phyloP scores from a whole-genome alignment of 35 echinoderm and acorn worm species.

The Heliocidaris erythrogramma region DNA sequence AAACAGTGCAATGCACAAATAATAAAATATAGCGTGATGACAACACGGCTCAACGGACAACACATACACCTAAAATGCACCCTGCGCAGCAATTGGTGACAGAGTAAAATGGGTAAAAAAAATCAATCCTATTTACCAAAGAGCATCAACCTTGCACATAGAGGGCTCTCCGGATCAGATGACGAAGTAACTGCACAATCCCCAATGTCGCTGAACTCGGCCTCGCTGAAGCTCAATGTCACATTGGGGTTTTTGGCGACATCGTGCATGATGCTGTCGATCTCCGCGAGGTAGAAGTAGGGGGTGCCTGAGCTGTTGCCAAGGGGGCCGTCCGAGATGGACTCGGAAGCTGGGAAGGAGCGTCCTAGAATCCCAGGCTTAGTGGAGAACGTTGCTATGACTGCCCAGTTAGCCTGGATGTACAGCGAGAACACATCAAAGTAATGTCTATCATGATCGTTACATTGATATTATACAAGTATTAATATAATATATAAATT shows the following conservation, averaged over 20 bases:
- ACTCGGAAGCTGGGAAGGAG: constrained; percentile 46
- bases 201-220: constrained; percentile 41
- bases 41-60: no score
- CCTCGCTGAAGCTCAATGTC: constrained; percentile 60
- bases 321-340: constrained; percentile 59
- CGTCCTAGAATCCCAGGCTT: constrained; percentile 41
- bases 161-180: constrained; percentile 53
- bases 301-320: constrained; percentile 67
- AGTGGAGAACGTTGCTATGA: constrained; percentile 54
- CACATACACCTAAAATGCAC: no score
- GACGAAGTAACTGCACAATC: constrained; percentile 24
- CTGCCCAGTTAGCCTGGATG: constrained; percentile 67
- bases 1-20: no score
- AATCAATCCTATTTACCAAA: constrained; percentile 45
- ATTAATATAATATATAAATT: no score
- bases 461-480: no score
- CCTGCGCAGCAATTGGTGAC: background rate
- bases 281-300: constrained; percentile 45
- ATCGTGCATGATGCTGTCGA: constrained; percentile 52
- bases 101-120: no score
- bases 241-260: constrained; percentile 56
- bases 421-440: background rate
- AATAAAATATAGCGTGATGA: no score
- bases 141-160: constrained; percentile 57
- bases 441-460: no score